These are phyloP conservation scores for Zaprionus camerounensis DNA, from an alignment of 1,140 invertebrate species.

Conservation along the genomic window DNA sequence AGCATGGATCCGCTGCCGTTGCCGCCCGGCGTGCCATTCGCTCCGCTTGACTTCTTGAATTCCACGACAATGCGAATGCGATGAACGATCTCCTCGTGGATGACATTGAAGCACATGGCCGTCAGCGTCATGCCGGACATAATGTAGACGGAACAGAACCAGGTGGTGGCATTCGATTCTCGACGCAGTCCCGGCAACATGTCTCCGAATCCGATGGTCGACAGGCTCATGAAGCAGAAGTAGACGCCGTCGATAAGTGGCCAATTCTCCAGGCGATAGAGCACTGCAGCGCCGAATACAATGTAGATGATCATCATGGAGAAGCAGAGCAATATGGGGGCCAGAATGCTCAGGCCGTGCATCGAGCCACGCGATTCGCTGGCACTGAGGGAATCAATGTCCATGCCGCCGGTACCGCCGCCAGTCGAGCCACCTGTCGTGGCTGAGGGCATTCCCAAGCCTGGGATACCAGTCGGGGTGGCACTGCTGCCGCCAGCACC, in stretches of 20 bases:
- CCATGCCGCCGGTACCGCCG: constrained; percentile 46
- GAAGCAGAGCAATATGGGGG: constrained; percentile 91
- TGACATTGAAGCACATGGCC: constrained; percentile 99
- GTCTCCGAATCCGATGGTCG: constrained; percentile 96
- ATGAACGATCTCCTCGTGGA: constrained; percentile 96
- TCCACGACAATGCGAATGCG: constrained; percentile 88
- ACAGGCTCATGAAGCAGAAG: constrained; percentile 97
- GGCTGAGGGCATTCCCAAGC: constrained; percentile 10
- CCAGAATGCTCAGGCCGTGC: constrained; percentile 90
- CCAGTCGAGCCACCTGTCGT: background rate
- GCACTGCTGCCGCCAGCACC: background rate
- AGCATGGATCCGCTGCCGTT: constrained; percentile 76
- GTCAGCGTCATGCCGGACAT: constrained; percentile 97
- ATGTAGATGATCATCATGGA: constrained; percentile 93
- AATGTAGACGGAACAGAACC: constrained; percentile 97
- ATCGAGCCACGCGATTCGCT: constrained; percentile 90
- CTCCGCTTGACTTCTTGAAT: constrained; percentile 80
- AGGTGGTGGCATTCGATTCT: constrained; percentile 87
- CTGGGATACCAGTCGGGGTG: constrained; percentile 18
- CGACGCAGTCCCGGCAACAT: constrained; percentile 91
- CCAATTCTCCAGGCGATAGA: constrained; percentile 94
- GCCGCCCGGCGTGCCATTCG: background rate
- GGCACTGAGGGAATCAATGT: constrained; percentile 89
- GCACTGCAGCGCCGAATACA: constrained; percentile 93
- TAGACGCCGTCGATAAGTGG: constrained; percentile 95